A percentile compares a stretch with the other conserved stretches of the same genome.
phyloP scores from a whole-genome alignment of 2,797 vertebrate genomes.

The Carcharodon carcharias region DNA sequence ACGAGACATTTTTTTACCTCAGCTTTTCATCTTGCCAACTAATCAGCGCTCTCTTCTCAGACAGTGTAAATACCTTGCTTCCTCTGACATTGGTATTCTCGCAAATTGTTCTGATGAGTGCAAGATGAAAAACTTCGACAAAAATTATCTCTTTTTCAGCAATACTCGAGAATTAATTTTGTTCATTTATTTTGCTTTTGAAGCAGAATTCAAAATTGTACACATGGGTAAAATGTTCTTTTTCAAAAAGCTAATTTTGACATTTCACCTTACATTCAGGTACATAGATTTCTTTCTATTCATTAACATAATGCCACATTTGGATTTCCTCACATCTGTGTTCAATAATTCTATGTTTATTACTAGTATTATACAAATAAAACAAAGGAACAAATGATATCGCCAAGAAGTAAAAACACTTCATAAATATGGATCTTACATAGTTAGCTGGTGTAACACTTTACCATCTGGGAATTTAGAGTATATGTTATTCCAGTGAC shows the following conservation, averaged over 20 bases:
- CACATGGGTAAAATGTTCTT: no score
- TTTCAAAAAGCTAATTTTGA: not conserved
- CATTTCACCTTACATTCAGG: not conserved
- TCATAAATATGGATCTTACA: conserved; percentile 25
- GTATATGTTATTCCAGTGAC: conserved; percentile 18
- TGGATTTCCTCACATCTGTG: not conserved
- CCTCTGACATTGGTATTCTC: no score
- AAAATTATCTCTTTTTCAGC: no score
- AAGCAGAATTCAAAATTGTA: no score
- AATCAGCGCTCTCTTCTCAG: no score
- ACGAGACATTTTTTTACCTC: no score
- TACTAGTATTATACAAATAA: not conserved
- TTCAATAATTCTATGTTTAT: not conserved
- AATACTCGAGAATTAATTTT: not conserved
- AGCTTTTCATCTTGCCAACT: no score
- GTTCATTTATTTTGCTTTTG: no score
- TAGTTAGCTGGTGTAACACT: conserved; percentile 2
- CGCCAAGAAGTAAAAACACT: not conserved
- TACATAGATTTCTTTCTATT: not conserved
- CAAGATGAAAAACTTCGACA: no score
- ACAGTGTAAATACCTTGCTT: no score
- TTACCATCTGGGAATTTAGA: conserved; percentile 17
- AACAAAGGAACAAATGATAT: not conserved
- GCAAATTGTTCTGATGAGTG: no score
- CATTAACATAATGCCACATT: not conserved